These are phyloP conservation scores for Xanthia icteritia DNA, from an alignment of 2,888 invertebrate genomes.

Conservation along the genomic window DNA sequence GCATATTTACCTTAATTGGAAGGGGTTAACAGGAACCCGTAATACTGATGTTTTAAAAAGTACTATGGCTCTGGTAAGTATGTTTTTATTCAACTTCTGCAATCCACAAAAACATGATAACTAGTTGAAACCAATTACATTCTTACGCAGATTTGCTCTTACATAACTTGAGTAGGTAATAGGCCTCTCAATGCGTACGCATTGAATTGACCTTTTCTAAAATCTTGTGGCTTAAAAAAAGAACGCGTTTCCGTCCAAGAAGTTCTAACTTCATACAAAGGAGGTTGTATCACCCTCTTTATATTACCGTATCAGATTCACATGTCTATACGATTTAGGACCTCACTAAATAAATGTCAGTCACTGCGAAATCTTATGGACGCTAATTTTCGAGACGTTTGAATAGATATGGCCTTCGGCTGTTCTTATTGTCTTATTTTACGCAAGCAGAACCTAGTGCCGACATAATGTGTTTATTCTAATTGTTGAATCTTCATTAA, in stretches of 20 bases:
- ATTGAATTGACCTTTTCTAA: constrained; percentile 9
- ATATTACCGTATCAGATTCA: constrained; percentile 52
- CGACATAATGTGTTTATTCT: constrained; percentile 71
- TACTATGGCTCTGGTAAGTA: background rate
- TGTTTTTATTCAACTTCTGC: background rate
- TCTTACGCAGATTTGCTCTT: constrained; percentile 22
- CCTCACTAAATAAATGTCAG: constrained; percentile 61
- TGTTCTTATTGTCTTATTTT: constrained; percentile 77
- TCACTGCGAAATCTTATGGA: constrained; percentile 64
- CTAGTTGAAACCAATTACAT: constrained; percentile 9
- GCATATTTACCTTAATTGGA: background rate
- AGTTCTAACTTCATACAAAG: constrained; percentile 18
- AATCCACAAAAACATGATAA: background rate
- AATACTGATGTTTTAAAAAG: background rate
- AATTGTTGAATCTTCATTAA: constrained; percentile 84
- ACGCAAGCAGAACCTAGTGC: constrained; percentile 74
- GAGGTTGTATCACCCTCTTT: constrained; percentile 33
- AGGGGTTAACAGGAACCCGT: background rate
- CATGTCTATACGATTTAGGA: constrained; percentile 62
- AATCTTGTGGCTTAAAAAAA: background rate
- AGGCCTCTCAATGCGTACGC: constrained; percentile 16
- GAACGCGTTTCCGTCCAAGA: background rate
- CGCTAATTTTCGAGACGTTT: constrained; percentile 71
- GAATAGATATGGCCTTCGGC: constrained; percentile 76
- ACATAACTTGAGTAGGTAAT: background rate